phyloP scores from a whole-genome alignment of 2,113 vertebrate genomes.

The Capricornis sumatraensis region DNA sequence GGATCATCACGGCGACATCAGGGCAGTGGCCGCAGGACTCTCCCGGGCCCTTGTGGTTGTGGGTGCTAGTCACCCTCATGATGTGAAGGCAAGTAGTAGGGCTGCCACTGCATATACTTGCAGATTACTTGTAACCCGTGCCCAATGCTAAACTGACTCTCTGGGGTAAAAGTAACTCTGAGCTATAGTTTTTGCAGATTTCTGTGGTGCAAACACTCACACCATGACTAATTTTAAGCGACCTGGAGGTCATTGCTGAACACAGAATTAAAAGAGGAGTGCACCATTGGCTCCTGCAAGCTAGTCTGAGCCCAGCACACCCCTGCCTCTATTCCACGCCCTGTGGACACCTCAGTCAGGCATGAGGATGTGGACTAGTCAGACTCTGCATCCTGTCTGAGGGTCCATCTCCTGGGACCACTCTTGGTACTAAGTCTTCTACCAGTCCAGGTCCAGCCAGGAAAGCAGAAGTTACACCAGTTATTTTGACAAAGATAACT shows the following conservation, averaged over 20 bases:
- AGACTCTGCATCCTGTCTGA: not conserved
- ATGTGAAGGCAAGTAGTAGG: not conserved
- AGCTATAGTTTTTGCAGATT: not conserved
- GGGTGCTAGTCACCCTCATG: not conserved
- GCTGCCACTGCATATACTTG: fast-evolving
- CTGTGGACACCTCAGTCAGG: not conserved
- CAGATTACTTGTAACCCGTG: not conserved
- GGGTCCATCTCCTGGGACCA: not conserved
- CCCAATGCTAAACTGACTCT: not conserved
- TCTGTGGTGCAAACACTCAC: not conserved
- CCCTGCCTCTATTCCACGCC: not conserved
- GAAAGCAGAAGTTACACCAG: not conserved
- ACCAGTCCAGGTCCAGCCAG: not conserved
- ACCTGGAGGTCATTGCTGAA: not conserved
- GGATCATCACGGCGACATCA: not conserved
- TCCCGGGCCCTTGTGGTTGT: not conserved
- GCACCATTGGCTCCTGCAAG: not conserved
- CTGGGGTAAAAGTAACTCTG: not conserved
- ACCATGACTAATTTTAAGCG: not conserved
- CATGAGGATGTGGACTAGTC: not conserved
- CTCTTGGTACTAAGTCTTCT: not conserved
- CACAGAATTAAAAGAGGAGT: not conserved
- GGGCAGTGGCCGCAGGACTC: not conserved
- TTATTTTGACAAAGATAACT: not conserved
- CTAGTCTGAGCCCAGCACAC: too few species aligned